These are phyloP conservation scores for Bombus impatiens DNA, from an alignment of 1,140 invertebrate species.

Conservation along the genomic window DNA sequence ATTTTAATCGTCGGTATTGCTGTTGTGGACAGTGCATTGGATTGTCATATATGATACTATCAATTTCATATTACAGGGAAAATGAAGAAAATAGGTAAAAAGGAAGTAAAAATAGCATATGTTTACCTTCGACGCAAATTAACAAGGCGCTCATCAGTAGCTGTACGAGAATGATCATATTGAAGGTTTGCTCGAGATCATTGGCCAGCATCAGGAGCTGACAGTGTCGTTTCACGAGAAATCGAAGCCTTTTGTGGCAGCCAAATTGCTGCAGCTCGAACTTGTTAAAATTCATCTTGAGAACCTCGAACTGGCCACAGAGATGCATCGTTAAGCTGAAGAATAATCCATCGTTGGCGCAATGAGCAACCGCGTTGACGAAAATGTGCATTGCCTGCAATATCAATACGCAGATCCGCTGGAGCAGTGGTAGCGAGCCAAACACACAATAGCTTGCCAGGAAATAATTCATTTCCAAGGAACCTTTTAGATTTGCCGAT, in stretches of 20 bases:
- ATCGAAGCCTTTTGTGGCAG: slow-evolving; percentile 5
- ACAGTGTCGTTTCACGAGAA: slow-evolving; percentile 49
- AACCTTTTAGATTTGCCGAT: not conserved
- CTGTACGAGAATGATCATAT: slow-evolving; percentile 51
- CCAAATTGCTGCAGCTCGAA: slow-evolving; percentile 15
- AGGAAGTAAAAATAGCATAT: not conserved
- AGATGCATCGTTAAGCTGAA: slow-evolving; percentile 61
- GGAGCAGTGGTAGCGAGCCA: slow-evolving; percentile 3
- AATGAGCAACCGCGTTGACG: slow-evolving; percentile 49
- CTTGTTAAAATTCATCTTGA: slow-evolving; percentile 39
- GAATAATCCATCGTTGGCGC: slow-evolving; percentile 67
- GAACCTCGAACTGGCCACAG: slow-evolving; percentile 59
- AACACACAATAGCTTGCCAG: slow-evolving; percentile 57
- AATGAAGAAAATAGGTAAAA: not conserved
- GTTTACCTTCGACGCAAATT: slow-evolving; percentile 66
- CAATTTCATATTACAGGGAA: not conserved
- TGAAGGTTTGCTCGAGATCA: slow-evolving; percentile 53
- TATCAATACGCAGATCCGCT: slow-evolving; percentile 7
- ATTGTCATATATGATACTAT: too few species aligned
- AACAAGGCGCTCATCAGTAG: slow-evolving; percentile 52
- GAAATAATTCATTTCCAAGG: slow-evolving; percentile 29
- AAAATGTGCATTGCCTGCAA: slow-evolving; percentile 48
- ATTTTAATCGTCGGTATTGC: too few species aligned
- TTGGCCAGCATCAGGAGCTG: slow-evolving; percentile 31
- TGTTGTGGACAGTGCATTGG: too few species aligned